phyloP scores from a whole-genome alignment of 2,888 invertebrate genomes.

The Gandaritis pyraliata region DNA sequence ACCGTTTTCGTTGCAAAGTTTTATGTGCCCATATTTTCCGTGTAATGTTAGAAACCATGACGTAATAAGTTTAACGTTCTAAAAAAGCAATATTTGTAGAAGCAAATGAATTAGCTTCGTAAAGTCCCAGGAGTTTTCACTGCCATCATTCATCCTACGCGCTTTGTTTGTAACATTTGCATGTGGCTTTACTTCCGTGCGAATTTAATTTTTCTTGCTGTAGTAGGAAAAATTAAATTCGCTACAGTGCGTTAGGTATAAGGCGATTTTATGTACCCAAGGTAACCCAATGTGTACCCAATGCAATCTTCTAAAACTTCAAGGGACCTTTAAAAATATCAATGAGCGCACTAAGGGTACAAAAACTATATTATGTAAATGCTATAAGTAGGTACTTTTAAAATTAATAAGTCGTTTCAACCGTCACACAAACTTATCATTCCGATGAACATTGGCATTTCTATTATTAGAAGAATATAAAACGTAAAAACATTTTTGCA shows the following conservation, averaged over 20 bases:
- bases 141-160: conserved; percentile 7
- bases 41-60: conserved; percentile 7
- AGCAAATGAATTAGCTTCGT: conserved; percentile 24
- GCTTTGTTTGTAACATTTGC: conserved; percentile 4
- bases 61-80: conserved; percentile 10
- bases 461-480: too few species aligned
- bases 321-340: background rate
- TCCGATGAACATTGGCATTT: too few species aligned
- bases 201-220: background rate
- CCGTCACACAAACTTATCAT: too few species aligned
- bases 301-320: too few species aligned
- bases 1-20: conserved; percentile 10
- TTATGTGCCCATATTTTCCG: conserved; percentile 21
- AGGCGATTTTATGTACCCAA: too few species aligned
- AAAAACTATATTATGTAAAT: too few species aligned
- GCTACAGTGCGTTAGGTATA: too few species aligned
- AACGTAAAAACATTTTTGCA: conserved; percentile 3
- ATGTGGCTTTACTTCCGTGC: background rate
- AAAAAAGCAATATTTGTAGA: conserved; percentile 21
- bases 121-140: conserved; percentile 13
- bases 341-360: too few species aligned
- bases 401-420: too few species aligned
- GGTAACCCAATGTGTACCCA: too few species aligned
- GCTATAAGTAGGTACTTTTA: too few species aligned
- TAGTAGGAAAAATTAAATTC: background rate